These are phyloP conservation scores for Malurus elegans DNA, from an alignment of 2,113 vertebrate genomes.

Conservation along the genomic window DNA sequence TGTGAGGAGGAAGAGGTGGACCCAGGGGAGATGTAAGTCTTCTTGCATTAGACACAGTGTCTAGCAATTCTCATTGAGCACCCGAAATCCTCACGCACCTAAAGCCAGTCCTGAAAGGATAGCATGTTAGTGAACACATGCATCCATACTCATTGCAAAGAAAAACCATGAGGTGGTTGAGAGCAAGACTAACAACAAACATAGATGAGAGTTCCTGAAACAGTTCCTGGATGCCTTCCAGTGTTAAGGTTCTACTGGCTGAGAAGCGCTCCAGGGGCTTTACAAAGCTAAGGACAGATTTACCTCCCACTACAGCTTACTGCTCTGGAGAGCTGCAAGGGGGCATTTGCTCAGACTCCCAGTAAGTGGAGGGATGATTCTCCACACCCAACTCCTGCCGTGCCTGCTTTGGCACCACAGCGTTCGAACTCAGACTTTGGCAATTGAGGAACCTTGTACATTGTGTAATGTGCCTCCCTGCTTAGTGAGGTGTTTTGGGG, in stretches of 20 bases:
- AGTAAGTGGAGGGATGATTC: not conserved
- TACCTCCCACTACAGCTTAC: not conserved
- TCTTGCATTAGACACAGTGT: not conserved
- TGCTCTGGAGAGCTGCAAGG: not conserved
- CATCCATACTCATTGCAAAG: accelerated
- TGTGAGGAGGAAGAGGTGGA: not conserved
- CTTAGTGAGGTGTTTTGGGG: not conserved
- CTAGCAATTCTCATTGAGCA: not conserved
- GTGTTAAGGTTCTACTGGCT: no score
- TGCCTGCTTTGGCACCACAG: not conserved
- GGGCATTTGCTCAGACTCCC: not conserved
- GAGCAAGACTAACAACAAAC: not conserved
- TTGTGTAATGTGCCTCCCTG: not conserved
- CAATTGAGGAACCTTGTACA: not conserved
- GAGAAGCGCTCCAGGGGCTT: not conserved
- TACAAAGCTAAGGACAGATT: not conserved
- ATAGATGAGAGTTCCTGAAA: not conserved
- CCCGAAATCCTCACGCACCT: not conserved
- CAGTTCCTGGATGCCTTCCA: not conserved
- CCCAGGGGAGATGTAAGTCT: not conserved
- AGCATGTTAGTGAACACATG: accelerated
- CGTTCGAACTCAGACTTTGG: not conserved
- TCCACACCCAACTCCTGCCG: not conserved
- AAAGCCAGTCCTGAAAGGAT: not conserved
- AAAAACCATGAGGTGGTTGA: accelerated